Percentiles rank a stretch among this genome's conserved stretches.
These are phyloP conservation scores for Linnaemya vulpina DNA, from an alignment of 2,888 invertebrate genomes.

Conservation along the genomic window DNA sequence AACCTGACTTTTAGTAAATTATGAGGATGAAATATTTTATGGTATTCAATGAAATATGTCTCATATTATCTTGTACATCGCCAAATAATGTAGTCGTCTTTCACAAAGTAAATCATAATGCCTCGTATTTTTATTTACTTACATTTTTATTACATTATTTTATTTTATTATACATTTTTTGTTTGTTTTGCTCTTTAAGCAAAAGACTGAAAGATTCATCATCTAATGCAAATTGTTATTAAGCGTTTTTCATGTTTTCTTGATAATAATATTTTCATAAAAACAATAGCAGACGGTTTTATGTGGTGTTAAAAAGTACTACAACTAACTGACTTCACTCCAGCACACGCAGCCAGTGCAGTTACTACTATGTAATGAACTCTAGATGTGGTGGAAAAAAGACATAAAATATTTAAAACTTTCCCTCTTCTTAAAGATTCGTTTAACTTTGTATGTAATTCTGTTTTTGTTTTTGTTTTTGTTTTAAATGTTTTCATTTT, in stretches of 20 bases:
- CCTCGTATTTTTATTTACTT: too few relatives aligned
- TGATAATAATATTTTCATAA: background rate
- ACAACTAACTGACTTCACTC: background rate
- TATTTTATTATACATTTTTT: background rate
- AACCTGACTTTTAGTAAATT: background rate
- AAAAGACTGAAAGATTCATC: slow-evolving; percentile 15
- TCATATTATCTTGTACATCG: background rate
- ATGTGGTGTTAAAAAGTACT: background rate
- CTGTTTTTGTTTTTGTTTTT: background rate
- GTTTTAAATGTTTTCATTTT: too few relatives aligned
- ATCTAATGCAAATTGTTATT: slow-evolving; percentile 59
- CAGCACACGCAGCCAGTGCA: background rate
- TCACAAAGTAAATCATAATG: background rate
- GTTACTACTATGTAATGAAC: slow-evolving; percentile 6
- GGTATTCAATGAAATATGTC: background rate
- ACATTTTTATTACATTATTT: too few relatives aligned
- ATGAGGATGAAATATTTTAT: background rate
- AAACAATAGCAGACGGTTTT: slow-evolving; percentile 13
- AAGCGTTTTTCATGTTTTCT: slow-evolving; percentile 46
- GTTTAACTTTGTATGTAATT: slow-evolving; percentile 2
- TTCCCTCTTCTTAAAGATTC: slow-evolving; percentile 68
- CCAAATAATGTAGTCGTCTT: background rate
- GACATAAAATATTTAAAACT: slow-evolving; percentile 49
- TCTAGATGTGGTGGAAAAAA: slow-evolving; percentile 35
- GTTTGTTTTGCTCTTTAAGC: background rate